Conservation (phyloP, 2,113 vertebrate species). For the Phrynosoma blainvillii region DNA sequence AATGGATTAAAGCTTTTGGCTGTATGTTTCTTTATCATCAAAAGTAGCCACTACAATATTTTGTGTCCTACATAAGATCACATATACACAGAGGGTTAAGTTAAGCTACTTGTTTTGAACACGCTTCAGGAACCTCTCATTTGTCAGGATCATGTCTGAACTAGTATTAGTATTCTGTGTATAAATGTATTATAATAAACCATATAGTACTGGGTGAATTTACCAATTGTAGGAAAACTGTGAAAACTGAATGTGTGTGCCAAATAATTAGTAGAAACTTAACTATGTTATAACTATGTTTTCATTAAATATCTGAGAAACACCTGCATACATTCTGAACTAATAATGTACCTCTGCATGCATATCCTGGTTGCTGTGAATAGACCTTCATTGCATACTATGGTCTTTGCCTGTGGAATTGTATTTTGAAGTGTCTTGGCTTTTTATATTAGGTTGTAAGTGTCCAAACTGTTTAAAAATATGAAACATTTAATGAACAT, state of each 20-base stretch:
- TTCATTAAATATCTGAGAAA: background rate
- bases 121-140: background rate
- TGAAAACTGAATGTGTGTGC: conserved; percentile 39
- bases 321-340: conserved; percentile 18
- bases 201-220: conserved; percentile 11
- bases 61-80: background rate
- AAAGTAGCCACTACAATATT: background rate
- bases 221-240: conserved; percentile 52
- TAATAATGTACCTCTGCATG: conserved; percentile 18
- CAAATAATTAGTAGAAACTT: background rate
- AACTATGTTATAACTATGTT: background rate
- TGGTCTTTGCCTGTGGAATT: conserved; percentile 58
- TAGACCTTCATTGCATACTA: conserved; percentile 25
- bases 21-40: background rate
- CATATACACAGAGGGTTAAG: background rate
- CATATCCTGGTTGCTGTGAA: background rate
- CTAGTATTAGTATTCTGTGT: background rate
- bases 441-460: conserved; percentile 3
- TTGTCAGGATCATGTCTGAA: conserved; percentile 1
- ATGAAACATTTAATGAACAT: background rate
- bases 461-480: background rate
- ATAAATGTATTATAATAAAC: background rate
- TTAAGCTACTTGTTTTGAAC: background rate
- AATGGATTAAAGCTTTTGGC: background rate
- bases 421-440: conserved; percentile 49